Conservation (phyloP, 2,888 invertebrate genomes). For the Onchidella celtica region DNA sequence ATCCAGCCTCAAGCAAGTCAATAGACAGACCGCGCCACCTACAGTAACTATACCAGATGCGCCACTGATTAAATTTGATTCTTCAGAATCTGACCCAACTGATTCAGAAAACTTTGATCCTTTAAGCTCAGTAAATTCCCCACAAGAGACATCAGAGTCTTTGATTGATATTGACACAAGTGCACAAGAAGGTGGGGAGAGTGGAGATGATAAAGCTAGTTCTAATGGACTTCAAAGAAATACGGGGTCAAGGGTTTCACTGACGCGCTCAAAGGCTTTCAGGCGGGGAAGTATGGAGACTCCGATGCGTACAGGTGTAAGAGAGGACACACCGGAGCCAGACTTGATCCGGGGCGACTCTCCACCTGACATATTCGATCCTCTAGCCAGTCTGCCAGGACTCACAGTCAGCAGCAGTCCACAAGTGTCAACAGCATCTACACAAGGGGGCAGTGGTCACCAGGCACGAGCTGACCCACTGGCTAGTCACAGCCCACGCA, state of each 20-base stretch:
- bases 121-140: neutral
- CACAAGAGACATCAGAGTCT: neutral
- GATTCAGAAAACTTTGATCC: conserved; percentile 54
- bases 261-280: conserved; percentile 61
- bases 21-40: too few species aligned
- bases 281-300: conserved; percentile 54
- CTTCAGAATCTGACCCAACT: conserved; percentile 51
- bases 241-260: conserved; percentile 42
- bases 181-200: neutral
- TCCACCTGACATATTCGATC: conserved; percentile 45
- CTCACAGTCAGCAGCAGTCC: neutral
- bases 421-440: neutral
- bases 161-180: neutral
- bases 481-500: conserved; percentile 4
- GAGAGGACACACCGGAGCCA: conserved; percentile 30
- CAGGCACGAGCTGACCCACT: neutral
- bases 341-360: neutral
- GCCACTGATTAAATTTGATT: conserved; percentile 52
- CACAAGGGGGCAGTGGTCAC: neutral
- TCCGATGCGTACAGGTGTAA: conserved; percentile 57
- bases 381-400: conserved; percentile 17
- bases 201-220: neutral
- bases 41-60: conserved; percentile 27
- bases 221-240: conserved; percentile 36
- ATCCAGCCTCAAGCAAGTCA: neutral